These are phyloP conservation scores for Paralichthys olivaceus DNA, from an alignment of 2,113 vertebrate species.

Conservation along the genomic window DNA sequence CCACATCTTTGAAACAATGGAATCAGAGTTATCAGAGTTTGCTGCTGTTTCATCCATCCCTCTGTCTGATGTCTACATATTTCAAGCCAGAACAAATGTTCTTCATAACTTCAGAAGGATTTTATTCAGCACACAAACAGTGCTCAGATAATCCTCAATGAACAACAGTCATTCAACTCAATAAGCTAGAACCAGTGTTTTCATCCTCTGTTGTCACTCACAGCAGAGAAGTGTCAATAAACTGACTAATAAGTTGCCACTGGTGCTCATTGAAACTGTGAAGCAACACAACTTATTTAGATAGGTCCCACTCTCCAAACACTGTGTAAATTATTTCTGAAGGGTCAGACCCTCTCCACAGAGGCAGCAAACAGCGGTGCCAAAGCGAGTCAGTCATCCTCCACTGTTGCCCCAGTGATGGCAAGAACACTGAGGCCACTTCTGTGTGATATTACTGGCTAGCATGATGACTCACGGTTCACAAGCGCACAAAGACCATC, in stretches of 20 bases:
- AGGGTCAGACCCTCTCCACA: constrained; percentile 28
- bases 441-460: constrained; percentile 59
- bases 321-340: neutral
- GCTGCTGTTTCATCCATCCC: neutral
- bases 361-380: constrained; percentile 21
- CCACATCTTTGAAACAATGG: neutral
- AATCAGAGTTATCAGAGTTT: neutral
- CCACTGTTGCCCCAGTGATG: constrained; percentile 44
- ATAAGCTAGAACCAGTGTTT: neutral
- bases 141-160: neutral
- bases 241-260: neutral
- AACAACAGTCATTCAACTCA: constrained; percentile 3
- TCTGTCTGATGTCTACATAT: neutral
- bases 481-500: constrained; percentile 32
- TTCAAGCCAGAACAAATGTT: neutral
- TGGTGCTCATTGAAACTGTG: constrained; percentile 27
- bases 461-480: constrained; percentile 69
- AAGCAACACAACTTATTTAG: constrained; percentile 21
- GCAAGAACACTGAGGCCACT: constrained; percentile 44
- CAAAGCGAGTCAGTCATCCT: constrained; percentile 55
- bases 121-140: constrained; percentile 12
- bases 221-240: constrained; percentile 23
- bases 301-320: neutral
- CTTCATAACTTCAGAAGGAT: neutral
- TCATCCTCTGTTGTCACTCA: constrained; percentile 33